Conservation (phyloP, 1,140 invertebrate genomes). For the Cepaea nemoralis region DNA sequence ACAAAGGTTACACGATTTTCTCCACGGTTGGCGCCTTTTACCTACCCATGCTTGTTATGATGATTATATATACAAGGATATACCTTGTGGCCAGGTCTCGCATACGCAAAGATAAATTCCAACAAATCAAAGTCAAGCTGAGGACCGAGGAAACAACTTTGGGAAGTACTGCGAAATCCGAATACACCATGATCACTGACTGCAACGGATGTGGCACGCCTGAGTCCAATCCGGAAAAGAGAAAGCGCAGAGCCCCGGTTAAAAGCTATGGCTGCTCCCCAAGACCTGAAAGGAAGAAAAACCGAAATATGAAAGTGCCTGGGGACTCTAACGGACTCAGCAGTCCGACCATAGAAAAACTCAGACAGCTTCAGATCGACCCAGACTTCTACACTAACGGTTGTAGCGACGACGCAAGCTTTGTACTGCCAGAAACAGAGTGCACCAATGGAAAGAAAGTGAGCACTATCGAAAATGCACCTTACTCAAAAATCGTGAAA, state of each 20-base stretch:
- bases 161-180: constrained; percentile 41
- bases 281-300: constrained; percentile 27
- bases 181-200: constrained; percentile 50
- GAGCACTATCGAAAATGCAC: constrained; percentile 16
- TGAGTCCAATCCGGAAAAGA: neutral
- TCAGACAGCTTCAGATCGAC: constrained; percentile 34
- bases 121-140: constrained; percentile 40
- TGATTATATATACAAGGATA: constrained; percentile 70
- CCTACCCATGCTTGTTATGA: constrained; percentile 70
- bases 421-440: constrained; percentile 51
- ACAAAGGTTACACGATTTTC: constrained; percentile 69
- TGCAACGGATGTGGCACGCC: constrained; percentile 46
- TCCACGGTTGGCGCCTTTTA: constrained; percentile 72
- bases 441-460: constrained; percentile 26
- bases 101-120: constrained; percentile 66
- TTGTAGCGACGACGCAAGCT: constrained; percentile 48
- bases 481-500: constrained; percentile 56
- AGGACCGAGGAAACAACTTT: constrained; percentile 39
- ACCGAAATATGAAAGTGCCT: constrained; percentile 9
- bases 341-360: neutral
- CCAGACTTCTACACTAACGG: constrained; percentile 46
- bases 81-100: constrained; percentile 65
- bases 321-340: constrained; percentile 18
- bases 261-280: constrained; percentile 39
- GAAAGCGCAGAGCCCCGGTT: constrained; percentile 11